phyloP scores from a whole-genome alignment of 2,888 invertebrate genomes.

The Phrixothrix hirtus region DNA sequence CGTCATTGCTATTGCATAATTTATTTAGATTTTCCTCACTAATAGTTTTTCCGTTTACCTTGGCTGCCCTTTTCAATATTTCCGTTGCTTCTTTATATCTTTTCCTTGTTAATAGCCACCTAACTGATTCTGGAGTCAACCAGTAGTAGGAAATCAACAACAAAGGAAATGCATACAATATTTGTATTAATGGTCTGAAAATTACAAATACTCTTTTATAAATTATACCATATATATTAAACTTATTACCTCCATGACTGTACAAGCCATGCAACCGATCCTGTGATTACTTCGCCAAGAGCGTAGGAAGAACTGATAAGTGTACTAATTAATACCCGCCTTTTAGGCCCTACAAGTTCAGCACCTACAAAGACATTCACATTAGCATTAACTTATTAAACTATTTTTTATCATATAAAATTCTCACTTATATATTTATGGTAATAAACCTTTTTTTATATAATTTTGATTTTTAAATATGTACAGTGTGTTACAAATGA shows the following conservation, averaged over 20 bases:
- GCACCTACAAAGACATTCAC: constrained; percentile 59
- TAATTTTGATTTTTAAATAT: too few relatives aligned
- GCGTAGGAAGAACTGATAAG: constrained; percentile 73
- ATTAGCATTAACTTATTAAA: background rate
- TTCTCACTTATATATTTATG: background rate
- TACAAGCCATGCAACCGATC: constrained; percentile 68
- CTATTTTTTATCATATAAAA: too few relatives aligned
- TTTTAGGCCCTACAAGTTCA: constrained; percentile 75
- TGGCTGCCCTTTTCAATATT: constrained; percentile 65
- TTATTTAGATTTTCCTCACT: constrained; percentile 47
- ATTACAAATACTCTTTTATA: constrained; percentile 1
- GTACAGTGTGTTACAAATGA: too few relatives aligned
- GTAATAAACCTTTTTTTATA: background rate
- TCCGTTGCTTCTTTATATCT: constrained; percentile 54
- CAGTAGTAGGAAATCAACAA: constrained; percentile 69
- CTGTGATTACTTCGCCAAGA: constrained; percentile 69
- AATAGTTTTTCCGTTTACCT: constrained; percentile 59
- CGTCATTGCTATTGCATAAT: constrained; percentile 29
- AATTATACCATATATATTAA: background rate
- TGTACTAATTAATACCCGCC: constrained; percentile 72
- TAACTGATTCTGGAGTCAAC: constrained; percentile 71
- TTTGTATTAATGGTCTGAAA: constrained; percentile 46
- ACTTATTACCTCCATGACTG: constrained; percentile 66
- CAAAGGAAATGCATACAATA: constrained; percentile 69
- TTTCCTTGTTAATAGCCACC: constrained; percentile 73